A percentile compares a stretch with the other conserved stretches of the same genome.
Evolutionary conservation across 2,113 vertebrate genomes (phyloP).

Genomic region (Varanus komodoensis): DNA sequence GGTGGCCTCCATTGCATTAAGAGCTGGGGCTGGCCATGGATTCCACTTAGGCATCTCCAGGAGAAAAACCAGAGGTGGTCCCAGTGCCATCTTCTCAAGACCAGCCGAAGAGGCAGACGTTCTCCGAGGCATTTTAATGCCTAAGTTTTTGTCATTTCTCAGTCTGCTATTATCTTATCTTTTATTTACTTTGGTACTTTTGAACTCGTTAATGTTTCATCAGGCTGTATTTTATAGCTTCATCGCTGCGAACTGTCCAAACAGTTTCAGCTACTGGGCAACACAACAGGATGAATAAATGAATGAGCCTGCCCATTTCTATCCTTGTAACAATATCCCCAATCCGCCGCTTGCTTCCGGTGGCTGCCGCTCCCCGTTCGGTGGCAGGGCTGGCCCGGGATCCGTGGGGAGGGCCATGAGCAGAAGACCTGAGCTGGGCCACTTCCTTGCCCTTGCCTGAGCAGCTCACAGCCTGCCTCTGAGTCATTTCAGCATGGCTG

Average conservation of each 20-base stretch:
- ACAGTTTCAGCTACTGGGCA: too few species aligned
- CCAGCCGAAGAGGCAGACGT: not conserved
- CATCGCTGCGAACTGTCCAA: too few species aligned
- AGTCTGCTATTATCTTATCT: too few species aligned
- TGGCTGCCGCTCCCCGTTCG: not conserved
- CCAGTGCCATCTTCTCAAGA: too few species aligned
- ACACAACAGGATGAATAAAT: too few species aligned
- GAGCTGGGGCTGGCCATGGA: not conserved
- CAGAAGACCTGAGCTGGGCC: not conserved
- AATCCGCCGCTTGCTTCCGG: not conserved
- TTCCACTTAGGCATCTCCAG: not conserved
- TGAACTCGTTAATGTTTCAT: too few species aligned
- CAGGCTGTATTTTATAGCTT: too few species aligned
- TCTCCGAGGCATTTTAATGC: too few species aligned
- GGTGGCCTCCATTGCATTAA: too few species aligned
- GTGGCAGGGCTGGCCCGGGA: not conserved
- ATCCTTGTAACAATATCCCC: not conserved
- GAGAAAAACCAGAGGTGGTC: not conserved
- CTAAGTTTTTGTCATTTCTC: too few species aligned
- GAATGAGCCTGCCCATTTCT: too few species aligned
- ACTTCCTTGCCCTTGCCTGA: not conserved
- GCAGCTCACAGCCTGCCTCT: not conserved
- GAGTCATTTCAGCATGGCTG: constrained; percentile 34
- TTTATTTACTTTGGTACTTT: too few species aligned
- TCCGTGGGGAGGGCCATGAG: not conserved